Conservation (phyloP, 2,797 vertebrate species). For the Hylomyscus alleni region DNA sequence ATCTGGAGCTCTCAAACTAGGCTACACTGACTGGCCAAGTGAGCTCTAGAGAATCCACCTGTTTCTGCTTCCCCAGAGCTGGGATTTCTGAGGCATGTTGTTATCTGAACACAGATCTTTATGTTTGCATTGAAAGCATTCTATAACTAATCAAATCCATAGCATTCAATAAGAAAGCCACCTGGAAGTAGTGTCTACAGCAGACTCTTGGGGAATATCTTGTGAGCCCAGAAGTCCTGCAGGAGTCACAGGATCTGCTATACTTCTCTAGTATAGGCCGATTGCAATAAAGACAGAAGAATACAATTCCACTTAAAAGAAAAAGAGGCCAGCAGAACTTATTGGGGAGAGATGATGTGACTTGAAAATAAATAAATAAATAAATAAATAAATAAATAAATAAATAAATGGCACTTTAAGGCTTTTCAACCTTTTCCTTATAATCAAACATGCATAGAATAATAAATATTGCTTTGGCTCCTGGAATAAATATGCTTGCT, state of each 20-base stretch:
- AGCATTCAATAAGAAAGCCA: not conserved
- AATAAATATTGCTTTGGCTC: not conserved
- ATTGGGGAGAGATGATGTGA: not conserved
- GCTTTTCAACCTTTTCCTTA: not conserved
- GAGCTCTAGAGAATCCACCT: not conserved
- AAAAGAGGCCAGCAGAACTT: not conserved
- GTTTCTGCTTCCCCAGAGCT: not conserved
- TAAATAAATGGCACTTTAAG: not conserved
- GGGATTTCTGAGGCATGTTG: not conserved
- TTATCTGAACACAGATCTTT: not conserved
- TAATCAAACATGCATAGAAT: not conserved
- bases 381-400: not conserved
- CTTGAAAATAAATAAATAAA: not conserved
- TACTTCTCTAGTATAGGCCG: not conserved
- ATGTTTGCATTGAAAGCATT: not conserved
- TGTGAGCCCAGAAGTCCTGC: not conserved
- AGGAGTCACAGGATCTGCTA: not conserved
- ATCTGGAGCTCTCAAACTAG: not conserved
- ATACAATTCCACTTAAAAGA: slow-evolving; percentile 46
- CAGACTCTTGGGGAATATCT: not conserved
- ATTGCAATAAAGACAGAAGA: not conserved
- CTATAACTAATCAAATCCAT: not conserved
- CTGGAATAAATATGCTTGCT: not conserved
- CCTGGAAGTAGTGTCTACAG: not conserved
- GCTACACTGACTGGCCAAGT: too few relatives aligned